Evolutionary conservation across 2,797 vertebrate species (phyloP), one percentile per base, ranked within the genome.

Genomic region (Oreochromis grahami): DNA sequence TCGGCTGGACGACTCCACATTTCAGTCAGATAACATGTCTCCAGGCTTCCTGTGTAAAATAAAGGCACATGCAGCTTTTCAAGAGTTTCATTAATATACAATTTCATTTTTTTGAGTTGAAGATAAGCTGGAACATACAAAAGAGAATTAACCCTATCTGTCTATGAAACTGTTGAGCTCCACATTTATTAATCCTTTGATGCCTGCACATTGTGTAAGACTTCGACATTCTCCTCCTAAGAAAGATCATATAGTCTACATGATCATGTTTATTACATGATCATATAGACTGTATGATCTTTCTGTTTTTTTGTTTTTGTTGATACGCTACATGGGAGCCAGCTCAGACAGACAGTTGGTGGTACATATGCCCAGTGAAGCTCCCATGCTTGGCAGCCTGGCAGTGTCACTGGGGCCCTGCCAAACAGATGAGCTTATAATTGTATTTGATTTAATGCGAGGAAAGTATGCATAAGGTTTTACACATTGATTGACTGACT

Each of bases 21-120:
- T 74, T 74, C 68, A 74, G 43, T 32, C 7, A 45, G 48, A 41
- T 15, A 78, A 68, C 50, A 55, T 36, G 10, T 8, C 45, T 43
- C 10, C 48, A 53, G 53, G 50, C 15, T 32, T 8, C 3, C 65
- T 34, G 52, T 6, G 58, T 45, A 41, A 82, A 41, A 77, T 63
- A 68, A 79, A 52, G 38, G 14, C 43, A 53, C 21, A 45, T 43
- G 38, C 34, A 77, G 86, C 86, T 85, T 86, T 80, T 87, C 50
- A 89, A 84, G 91, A 89, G 84, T 82, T 89, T 86, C 56, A 85
- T 84, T 90, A 90, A 86, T 81, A 81, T 76, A 43, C 85, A 80
- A 89, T 86, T 88, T 86, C 9, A 52, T 82, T 78, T 80, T 82
- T 17, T 38, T 26, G 82, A 79, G 85, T 84, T 88, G 77, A 87